These are phyloP conservation scores for Lucilia cuprina DNA, from an alignment of 1,140 invertebrate species.

Conservation along the genomic window DNA sequence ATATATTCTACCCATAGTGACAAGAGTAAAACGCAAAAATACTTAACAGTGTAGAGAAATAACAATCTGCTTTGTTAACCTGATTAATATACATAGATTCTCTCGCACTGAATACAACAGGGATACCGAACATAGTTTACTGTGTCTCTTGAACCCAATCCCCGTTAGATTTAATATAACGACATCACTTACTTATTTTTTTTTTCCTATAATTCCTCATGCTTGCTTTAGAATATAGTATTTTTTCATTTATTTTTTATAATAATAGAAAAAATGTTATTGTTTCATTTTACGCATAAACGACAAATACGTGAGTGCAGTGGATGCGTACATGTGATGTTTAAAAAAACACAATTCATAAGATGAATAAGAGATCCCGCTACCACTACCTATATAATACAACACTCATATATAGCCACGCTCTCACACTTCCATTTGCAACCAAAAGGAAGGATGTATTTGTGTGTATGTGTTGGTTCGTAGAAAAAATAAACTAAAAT, in stretches of 20 bases:
- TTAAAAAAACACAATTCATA: neutral
- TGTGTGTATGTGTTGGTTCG: neutral
- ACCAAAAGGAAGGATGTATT: neutral
- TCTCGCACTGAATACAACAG: neutral
- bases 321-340: neutral
- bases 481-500: neutral
- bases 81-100: neutral
- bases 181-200: too few relatives aligned
- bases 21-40: too few relatives aligned
- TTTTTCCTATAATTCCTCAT: too few relatives aligned
- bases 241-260: neutral
- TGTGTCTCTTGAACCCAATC: too few relatives aligned
- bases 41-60: neutral
- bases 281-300: slow-evolving; percentile 31
- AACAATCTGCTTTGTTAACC: neutral
- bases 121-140: neutral
- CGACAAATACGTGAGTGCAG: slow-evolving; percentile 19
- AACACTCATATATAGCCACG: neutral
- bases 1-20: too few relatives aligned
- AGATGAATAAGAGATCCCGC: neutral
- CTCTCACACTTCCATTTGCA: neutral
- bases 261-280: neutral
- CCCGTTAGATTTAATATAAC: too few relatives aligned
- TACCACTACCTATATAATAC: neutral
- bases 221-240: too few relatives aligned